A percentile compares a stretch with the other conserved stretches of the same genome.
Evolutionary conservation across 2,113 vertebrate species (phyloP).

Genomic region (Ictalurus furcatus): DNA sequence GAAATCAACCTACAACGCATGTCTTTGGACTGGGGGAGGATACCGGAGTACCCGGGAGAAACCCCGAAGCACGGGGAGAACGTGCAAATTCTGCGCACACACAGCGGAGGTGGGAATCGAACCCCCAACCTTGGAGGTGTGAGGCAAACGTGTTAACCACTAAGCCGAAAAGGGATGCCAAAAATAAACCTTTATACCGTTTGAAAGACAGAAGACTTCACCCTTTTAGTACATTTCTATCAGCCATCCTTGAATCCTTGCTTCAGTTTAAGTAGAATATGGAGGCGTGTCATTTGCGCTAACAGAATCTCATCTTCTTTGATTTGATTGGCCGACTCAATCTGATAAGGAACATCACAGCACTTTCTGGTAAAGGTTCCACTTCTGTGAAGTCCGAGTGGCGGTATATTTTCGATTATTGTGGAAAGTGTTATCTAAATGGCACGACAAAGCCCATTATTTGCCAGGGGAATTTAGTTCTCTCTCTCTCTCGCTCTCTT

Average conservation of each 20-base stretch:
- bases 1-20: no score
- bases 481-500: not conserved
- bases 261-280: not conserved
- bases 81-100: no score
- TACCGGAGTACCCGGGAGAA: no score
- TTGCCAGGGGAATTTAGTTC: not conserved
- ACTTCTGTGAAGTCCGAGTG: not conserved
- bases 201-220: not conserved
- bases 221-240: not conserved
- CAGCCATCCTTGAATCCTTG: not conserved
- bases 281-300: not conserved
- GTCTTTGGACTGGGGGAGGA: no score
- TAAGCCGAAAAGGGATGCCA: not conserved
- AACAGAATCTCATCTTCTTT: not conserved
- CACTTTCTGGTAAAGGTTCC: conserved; percentile 7
- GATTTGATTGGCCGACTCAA: conserved; percentile 2
- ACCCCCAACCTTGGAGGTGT: no score
- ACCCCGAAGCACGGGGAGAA: no score
- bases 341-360: conserved; percentile 15
- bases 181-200: not conserved
- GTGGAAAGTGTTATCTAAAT: conserved; percentile 5
- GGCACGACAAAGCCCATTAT: not conserved
- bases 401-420: conserved; percentile 8
- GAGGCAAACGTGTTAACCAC: no score
- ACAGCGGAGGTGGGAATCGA: no score